Evolutionary conservation across 2,113 vertebrate genomes (phyloP).

Genomic region (Hystrix brachyura): DNA sequence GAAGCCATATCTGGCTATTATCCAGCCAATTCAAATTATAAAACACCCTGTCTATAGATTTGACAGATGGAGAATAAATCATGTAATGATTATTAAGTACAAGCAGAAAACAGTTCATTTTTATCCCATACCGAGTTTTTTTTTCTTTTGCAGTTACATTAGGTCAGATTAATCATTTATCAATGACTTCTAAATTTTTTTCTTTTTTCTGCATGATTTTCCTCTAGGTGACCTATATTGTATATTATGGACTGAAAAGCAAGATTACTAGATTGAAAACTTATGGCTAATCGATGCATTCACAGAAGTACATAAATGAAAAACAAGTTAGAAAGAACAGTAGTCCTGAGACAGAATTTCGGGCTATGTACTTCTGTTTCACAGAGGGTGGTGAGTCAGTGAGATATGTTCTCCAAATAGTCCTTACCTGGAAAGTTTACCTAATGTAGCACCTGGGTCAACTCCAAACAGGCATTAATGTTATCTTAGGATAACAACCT

Average conservation of each 20-base stretch:
- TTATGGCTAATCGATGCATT: not conserved
- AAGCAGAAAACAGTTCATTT: constrained; percentile 4
- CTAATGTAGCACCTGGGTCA: constrained; percentile 31
- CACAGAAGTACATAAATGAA: not conserved
- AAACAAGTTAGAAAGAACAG: constrained; percentile 39
- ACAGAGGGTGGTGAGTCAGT: not conserved
- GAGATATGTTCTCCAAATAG: not conserved
- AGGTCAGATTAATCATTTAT: constrained; percentile 28
- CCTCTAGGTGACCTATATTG: not conserved
- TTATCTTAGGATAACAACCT: not conserved
- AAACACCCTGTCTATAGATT: not conserved
- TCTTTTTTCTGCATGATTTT: constrained; percentile 35
- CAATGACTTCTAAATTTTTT: constrained; percentile 31
- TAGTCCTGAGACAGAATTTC: constrained; percentile 29
- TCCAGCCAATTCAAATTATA: constrained; percentile 51
- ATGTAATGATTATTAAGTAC: constrained; percentile 15
- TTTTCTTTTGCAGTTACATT: not conserved
- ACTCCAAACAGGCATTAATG: not conserved
- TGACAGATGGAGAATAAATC: constrained; percentile 27
- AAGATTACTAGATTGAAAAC: not conserved
- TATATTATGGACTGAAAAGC: not conserved
- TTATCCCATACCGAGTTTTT: not conserved
- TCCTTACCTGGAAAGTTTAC: not conserved
- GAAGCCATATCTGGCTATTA: constrained; percentile 11
- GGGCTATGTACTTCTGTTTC: not conserved